Evolutionary conservation across 2,888 invertebrate genomes (phyloP).

Genomic region (Yponomeuta plumbellus): DNA sequence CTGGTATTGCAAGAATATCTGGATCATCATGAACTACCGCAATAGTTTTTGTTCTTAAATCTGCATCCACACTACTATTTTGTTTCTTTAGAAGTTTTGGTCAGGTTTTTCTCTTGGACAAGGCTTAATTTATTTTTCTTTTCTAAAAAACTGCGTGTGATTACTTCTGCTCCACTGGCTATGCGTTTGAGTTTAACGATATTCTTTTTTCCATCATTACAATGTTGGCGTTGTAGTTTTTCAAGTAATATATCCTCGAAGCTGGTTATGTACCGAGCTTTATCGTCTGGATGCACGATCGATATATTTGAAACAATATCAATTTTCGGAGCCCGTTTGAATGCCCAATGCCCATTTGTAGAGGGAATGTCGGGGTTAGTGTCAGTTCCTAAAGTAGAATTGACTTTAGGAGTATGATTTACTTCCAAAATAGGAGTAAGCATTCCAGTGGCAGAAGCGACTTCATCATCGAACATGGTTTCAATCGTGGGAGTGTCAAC

Average conservation of each 20-base stretch:
- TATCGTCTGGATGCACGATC: background rate
- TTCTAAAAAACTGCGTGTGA: slow-evolving; percentile 2
- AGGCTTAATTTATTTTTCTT: background rate
- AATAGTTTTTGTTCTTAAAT: slow-evolving; percentile 2
- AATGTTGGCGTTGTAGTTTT: background rate
- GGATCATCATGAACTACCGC: background rate
- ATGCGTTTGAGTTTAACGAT: slow-evolving; percentile 5
- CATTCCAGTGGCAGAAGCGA: background rate
- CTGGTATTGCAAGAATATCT: slow-evolving; percentile 1
- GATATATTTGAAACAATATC: background rate
- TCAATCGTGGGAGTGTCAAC: slow-evolving; percentile 1
- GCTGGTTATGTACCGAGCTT: background rate
- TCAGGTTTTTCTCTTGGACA: background rate
- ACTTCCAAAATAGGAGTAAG: background rate
- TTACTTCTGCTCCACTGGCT: slow-evolving; percentile 5
- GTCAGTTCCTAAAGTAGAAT: background rate
- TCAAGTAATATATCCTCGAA: background rate
- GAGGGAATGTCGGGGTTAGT: background rate
- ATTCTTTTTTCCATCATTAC: slow-evolving; percentile 3
- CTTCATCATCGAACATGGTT: background rate
- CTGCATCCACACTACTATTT: background rate
- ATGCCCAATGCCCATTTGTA: background rate
- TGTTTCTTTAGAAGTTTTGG: background rate
- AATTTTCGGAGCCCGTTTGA: background rate
- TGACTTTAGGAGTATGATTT: background rate